Conservation (phyloP, 2,797 vertebrate genomes). For the Spinibarbus caldwelli region DNA sequence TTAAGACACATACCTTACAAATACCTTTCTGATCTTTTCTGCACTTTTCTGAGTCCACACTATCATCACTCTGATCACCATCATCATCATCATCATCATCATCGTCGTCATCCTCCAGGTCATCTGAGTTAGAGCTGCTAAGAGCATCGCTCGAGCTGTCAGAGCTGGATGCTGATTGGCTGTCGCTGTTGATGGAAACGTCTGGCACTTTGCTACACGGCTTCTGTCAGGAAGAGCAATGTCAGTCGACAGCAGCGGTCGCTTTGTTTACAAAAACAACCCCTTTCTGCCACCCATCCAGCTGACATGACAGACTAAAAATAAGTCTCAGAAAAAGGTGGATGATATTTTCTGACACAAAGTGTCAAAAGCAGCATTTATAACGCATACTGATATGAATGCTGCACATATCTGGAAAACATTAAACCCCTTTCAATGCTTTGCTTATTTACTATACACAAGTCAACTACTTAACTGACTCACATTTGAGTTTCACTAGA, state of each 20-base stretch:
- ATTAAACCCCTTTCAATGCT: background rate
- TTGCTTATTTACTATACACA: background rate
- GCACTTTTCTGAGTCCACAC: slow-evolving; percentile 84
- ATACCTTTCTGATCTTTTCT: slow-evolving; percentile 81
- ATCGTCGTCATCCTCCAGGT: slow-evolving; percentile 87
- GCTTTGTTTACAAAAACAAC: slow-evolving; percentile 19
- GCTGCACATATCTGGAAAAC: background rate
- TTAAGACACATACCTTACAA: slow-evolving; percentile 75
- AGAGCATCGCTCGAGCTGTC: slow-evolving; percentile 89
- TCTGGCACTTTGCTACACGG: slow-evolving; percentile 83
- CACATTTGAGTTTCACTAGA: background rate
- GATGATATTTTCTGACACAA: slow-evolving; percentile 7
- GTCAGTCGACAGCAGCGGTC: slow-evolving; percentile 18
- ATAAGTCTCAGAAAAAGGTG: background rate
- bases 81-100: slow-evolving; percentile 78
- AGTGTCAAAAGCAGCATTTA: background rate
- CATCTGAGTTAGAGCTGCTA: slow-evolving; percentile 90
- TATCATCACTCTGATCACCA: slow-evolving; percentile 85
- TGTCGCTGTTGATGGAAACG: slow-evolving; percentile 89
- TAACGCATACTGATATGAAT: background rate
- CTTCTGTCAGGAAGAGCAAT: slow-evolving; percentile 72
- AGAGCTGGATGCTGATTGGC: slow-evolving; percentile 88
- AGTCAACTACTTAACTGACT: background rate
- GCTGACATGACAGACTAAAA: slow-evolving; percentile 22
- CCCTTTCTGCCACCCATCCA: slow-evolving; percentile 6